Percentiles rank a stretch among this genome's conserved stretches.
Evolutionary conservation across 2,888 invertebrate species (phyloP).

Genomic region (Callosobruchus maculatus): DNA sequence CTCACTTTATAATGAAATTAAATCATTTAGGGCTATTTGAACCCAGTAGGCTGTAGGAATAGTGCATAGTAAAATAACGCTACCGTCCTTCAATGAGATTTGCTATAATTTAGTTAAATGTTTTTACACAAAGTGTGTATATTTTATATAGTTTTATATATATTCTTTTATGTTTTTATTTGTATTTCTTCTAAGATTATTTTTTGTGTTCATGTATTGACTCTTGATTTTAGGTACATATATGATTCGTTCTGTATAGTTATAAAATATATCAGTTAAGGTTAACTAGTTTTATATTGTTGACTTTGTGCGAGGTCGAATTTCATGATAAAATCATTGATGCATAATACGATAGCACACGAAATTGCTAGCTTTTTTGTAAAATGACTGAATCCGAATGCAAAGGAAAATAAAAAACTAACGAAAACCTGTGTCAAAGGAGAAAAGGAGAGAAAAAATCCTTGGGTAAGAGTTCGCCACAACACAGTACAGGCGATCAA

Average conservation of each 20-base stretch:
- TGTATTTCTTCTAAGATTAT: background rate
- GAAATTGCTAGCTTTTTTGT: no score
- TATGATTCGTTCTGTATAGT: background rate
- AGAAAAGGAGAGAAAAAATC: no score
- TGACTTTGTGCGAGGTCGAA: background rate
- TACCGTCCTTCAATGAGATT: background rate
- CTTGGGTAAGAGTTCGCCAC: no score
- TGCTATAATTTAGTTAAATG: background rate
- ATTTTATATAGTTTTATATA: background rate
- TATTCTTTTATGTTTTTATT: background rate
- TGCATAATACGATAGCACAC: background rate
- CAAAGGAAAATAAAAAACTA: no score
- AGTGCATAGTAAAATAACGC: background rate
- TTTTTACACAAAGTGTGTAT: background rate
- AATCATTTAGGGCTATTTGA: background rate
- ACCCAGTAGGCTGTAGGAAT: background rate
- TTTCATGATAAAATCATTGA: background rate
- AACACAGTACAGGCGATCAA: no score
- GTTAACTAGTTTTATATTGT: background rate
- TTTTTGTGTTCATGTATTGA: background rate
- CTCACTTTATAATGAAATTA: background rate
- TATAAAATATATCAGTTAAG: background rate
- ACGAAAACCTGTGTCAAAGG: no score
- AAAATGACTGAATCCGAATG: no score
- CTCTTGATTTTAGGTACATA: background rate